Conservation (phyloP, 1,140 invertebrate genomes). For the Sminthurides bifidus region DNA sequence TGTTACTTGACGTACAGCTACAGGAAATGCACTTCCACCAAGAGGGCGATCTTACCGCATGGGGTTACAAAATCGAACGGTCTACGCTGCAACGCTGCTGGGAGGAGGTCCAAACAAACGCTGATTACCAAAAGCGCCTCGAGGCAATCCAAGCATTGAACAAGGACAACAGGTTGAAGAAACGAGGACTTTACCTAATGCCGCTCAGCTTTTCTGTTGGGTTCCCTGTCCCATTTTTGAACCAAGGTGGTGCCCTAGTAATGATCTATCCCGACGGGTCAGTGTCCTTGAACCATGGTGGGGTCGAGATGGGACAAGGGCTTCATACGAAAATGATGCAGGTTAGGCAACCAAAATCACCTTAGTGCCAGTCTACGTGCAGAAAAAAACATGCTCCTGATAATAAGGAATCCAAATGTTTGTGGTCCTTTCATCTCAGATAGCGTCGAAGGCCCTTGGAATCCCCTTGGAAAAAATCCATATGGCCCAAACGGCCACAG, state of each 20-base stretch:
- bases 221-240: slow-evolving; percentile 64
- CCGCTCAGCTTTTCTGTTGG: slow-evolving; percentile 82
- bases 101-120: slow-evolving; percentile 59
- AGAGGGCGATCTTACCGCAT: slow-evolving; percentile 59
- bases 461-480: slow-evolving; percentile 66
- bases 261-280: slow-evolving; percentile 83
- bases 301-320: slow-evolving; percentile 92
- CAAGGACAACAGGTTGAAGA: slow-evolving; percentile 67
- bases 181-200: slow-evolving; percentile 72
- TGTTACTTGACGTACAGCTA: too few relatives aligned
- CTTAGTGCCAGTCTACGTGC: too few relatives aligned
- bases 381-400: too few relatives aligned
- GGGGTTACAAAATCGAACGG: slow-evolving; percentile 56
- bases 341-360: too few relatives aligned
- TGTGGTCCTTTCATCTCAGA: slow-evolving; percentile 3
- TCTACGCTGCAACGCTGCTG: slow-evolving; percentile 69
- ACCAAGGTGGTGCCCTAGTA: slow-evolving; percentile 78
- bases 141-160: slow-evolving; percentile 57
- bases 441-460: slow-evolving; percentile 54
- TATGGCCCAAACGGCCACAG: slow-evolving; percentile 77
- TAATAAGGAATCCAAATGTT: background rate
- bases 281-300: slow-evolving; percentile 75
- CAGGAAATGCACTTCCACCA: slow-evolving; percentile 13
- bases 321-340: slow-evolving; percentile 91
- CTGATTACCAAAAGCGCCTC: slow-evolving; percentile 52